Conservation (phyloP, 2,113 vertebrate species). For the Corydoras sp. region DNA sequence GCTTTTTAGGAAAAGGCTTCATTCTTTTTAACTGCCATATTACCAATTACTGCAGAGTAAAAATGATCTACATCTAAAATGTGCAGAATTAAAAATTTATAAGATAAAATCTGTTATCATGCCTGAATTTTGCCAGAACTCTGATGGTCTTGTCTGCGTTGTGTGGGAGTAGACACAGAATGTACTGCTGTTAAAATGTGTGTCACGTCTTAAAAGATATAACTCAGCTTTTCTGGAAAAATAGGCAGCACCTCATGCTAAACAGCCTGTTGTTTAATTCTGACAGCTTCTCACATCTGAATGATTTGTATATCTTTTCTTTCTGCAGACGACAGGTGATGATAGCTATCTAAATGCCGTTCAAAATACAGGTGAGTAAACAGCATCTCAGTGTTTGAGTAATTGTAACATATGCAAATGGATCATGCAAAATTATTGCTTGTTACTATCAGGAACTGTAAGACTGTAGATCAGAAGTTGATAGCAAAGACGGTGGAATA, state of each 20-base stretch:
- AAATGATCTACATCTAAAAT: constrained; percentile 12
- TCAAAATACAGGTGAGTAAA: constrained; percentile 67
- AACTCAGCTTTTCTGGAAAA: constrained; percentile 26
- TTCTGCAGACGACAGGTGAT: constrained; percentile 63
- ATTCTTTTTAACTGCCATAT: neutral
- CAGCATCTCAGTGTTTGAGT: neutral
- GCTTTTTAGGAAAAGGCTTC: neutral
- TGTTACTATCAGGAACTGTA: no score
- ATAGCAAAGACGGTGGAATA: constrained; percentile 3
- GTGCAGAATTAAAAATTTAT: constrained; percentile 20
- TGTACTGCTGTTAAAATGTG: constrained; percentile 30
- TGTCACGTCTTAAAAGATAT: constrained; percentile 35
- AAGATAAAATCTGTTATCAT: constrained; percentile 26
- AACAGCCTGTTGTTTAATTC: constrained; percentile 31
- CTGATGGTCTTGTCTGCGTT: constrained; percentile 21
- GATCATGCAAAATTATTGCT: neutral
- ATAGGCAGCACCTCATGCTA: constrained; percentile 23
- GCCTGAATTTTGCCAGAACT: constrained; percentile 23
- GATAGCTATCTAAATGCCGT: constrained; percentile 72
- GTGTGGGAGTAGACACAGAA: constrained; percentile 23
- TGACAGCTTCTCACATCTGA: constrained; percentile 24
- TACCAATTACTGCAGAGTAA: constrained; percentile 2
- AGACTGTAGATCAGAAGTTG: no score
- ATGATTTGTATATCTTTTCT: neutral
- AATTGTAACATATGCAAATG: neutral